Evolutionary conservation across 2,113 vertebrate species (phyloP), one percentile per base, ranked within the genome.

Genomic region (Ochotona curzoniae): DNA sequence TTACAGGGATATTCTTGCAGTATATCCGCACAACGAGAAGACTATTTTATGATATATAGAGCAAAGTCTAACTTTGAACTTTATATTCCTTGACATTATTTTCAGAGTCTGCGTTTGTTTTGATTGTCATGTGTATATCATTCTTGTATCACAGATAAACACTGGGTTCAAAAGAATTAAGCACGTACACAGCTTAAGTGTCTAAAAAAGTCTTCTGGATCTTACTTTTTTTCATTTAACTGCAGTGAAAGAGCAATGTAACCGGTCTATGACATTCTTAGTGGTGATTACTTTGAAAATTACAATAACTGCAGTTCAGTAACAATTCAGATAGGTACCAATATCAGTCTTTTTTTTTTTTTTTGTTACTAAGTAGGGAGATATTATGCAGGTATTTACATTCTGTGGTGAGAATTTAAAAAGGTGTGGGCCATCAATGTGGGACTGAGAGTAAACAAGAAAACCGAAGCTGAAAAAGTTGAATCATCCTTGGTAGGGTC

Each of bases 261-360:
- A 9, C 5, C 85, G 75, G 15, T 51, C 38, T 38, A 3, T 32
- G 11, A 69, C 9, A 66, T 47, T 85, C 25, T 96, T 67, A 70
- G 61, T 69, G 35, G 23, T 74, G 23, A 87, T 63, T 86, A 73
- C 81, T 60, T 76, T 82, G 64, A 84, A 86, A 87, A 74, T 70
- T 73, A 44, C 83, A 89, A 66, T n/a, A 32, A 54, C 64, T 87
- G 61, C 7, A 69, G 35, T 90, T 81, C 6, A 60, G 7, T 64
- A 89, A 66, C 0, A 88, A 71, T 70, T 94, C 25, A 69, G 85
- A 70, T 93, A 75, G 35, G 71, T 85, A 64, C 69, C 30, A 87
- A 32, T 94, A 30, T 20, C 49, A 79, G 57, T 83, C 91, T 44
- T 60, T 71, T 90, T 87, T 90, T 87, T 82, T 11, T 60, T 71